These are phyloP conservation scores for Polydrusus tereticollis DNA, from an alignment of 2,888 invertebrate genomes.

Conservation along the genomic window DNA sequence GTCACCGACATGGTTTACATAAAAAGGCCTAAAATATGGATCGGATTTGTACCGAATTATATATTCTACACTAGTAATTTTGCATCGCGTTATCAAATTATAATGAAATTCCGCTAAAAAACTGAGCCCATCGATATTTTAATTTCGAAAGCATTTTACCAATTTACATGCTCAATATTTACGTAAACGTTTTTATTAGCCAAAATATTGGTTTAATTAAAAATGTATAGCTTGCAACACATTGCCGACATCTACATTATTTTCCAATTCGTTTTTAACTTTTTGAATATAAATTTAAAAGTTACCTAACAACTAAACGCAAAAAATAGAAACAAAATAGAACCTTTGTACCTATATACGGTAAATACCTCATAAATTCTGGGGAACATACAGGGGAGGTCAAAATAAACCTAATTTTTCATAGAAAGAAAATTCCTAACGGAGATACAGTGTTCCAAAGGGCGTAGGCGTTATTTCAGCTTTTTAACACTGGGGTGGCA, in stretches of 20 bases:
- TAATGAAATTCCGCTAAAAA: slow-evolving; percentile 48
- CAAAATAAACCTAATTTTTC: too few species aligned
- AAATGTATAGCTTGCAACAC: slow-evolving; percentile 20
- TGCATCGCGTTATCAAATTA: slow-evolving; percentile 40
- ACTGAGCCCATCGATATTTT: slow-evolving; percentile 18
- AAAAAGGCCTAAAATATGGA: slow-evolving; percentile 66
- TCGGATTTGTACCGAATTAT: slow-evolving; percentile 61
- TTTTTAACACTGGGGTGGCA: too few species aligned
- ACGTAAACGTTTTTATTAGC: slow-evolving; percentile 24
- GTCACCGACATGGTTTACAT: slow-evolving; percentile 66
- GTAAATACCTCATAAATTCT: too few species aligned
- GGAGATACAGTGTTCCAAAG: too few species aligned
- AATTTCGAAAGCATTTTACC: slow-evolving; percentile 27
- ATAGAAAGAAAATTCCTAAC: too few species aligned
- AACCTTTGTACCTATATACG: too few species aligned
- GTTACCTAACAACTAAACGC: not conserved
- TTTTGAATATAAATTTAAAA: not conserved
- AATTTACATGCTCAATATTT: slow-evolving; percentile 34
- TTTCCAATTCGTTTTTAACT: slow-evolving; percentile 16
- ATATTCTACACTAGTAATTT: slow-evolving; percentile 46
- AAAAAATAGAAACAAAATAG: not conserved
- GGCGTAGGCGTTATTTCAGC: too few species aligned
- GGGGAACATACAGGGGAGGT: too few species aligned
- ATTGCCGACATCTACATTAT: slow-evolving; percentile 18
- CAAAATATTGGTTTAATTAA: slow-evolving; percentile 33